Evolutionary conservation across 1,140 invertebrate genomes (phyloP).

Genomic region (Drosophila insularis): DNA sequence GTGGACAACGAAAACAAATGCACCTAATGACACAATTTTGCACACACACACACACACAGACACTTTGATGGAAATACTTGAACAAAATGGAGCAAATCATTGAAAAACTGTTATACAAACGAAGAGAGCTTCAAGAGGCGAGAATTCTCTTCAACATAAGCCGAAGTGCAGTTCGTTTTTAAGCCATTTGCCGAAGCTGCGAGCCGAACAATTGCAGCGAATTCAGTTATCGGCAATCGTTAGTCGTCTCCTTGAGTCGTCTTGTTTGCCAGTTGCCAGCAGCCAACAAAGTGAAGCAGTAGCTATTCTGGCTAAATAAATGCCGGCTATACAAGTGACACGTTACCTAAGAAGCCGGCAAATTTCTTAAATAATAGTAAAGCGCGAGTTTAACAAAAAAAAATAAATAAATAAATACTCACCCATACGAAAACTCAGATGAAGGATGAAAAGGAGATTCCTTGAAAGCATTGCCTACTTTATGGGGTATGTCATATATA

Average conservation of each 20-base stretch:
- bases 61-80: conserved; percentile 3
- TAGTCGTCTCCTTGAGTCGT: conserved; percentile 20
- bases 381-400: conserved; percentile 12
- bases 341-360: conserved; percentile 37
- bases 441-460: neutral
- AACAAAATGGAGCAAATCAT: conserved; percentile 39
- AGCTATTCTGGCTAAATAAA: conserved; percentile 55
- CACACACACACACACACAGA: conserved; percentile 32
- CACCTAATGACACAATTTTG: conserved; percentile 79
- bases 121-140: conserved; percentile 39
- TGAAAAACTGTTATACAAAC: conserved; percentile 64
- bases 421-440: neutral
- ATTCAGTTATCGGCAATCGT: conserved; percentile 24
- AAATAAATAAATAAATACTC: neutral
- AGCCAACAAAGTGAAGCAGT: conserved; percentile 71
- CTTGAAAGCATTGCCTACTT: neutral
- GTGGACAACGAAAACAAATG: conserved; percentile 73
- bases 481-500: conserved; percentile 38
- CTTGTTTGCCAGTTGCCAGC: conserved; percentile 56
- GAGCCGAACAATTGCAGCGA: conserved; percentile 35
- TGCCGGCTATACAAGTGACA: conserved; percentile 9
- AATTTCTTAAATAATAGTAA: conserved; percentile 19
- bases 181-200: conserved; percentile 16
- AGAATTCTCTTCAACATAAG: conserved; percentile 26
- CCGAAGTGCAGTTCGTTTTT: conserved; percentile 27